These are phyloP conservation scores for Agapornis canus DNA, from an alignment of 2,797 vertebrate species.

Conservation along the genomic window DNA sequence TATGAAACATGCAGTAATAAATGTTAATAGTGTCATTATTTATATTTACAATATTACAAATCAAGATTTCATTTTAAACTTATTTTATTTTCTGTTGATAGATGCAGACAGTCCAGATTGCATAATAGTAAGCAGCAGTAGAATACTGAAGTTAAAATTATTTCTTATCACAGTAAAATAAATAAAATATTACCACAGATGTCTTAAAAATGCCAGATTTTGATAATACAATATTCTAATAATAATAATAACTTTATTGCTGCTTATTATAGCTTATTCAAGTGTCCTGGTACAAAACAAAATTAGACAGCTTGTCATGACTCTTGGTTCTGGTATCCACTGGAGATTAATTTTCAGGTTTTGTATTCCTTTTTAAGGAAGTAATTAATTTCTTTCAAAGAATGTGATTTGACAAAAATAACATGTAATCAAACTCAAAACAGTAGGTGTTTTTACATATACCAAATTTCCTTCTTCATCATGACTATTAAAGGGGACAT, in stretches of 20 bases:
- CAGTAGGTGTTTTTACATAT: background rate
- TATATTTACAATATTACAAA: background rate
- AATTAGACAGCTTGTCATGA: background rate
- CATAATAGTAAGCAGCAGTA: background rate
- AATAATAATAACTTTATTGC: background rate
- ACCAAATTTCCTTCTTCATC: constrained; percentile 31
- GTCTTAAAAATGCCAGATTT: background rate
- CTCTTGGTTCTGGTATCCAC: background rate
- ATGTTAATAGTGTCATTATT: background rate
- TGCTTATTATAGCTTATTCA: background rate
- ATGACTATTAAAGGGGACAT: constrained; percentile 81
- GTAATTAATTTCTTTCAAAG: constrained; percentile 1
- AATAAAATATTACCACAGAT: background rate
- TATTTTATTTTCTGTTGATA: background rate
- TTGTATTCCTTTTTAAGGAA: background rate
- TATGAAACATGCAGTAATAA: background rate
- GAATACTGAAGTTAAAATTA: background rate
- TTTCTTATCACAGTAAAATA: background rate
- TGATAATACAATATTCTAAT: background rate
- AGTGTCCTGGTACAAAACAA: background rate
- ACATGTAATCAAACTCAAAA: background rate
- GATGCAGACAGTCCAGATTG: background rate
- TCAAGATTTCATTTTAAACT: background rate
- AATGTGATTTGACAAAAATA: background rate
- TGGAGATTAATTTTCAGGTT: background rate